phyloP scores from a whole-genome alignment of 2,888 invertebrate genomes.

The Nymphalis c-album region DNA sequence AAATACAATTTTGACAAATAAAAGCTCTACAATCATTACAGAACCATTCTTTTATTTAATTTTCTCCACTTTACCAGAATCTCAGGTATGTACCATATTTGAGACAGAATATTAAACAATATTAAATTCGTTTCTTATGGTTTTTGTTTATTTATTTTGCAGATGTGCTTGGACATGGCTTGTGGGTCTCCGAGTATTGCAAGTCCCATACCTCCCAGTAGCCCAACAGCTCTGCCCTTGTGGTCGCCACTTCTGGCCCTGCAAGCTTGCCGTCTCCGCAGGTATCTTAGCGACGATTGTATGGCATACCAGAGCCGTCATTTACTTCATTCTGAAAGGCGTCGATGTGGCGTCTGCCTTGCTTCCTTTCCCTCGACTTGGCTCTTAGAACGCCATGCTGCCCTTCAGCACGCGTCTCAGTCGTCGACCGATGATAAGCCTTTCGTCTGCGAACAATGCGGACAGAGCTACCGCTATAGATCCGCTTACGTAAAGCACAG shows the following conservation, averaged over 20 bases:
- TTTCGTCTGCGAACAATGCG: slow-evolving; percentile 95
- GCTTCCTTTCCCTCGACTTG: slow-evolving; percentile 94
- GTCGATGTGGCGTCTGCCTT: slow-evolving; percentile 90
- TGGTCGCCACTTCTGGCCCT: slow-evolving; percentile 76
- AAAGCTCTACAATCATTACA: slow-evolving; percentile 85
- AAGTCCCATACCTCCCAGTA: slow-evolving; percentile 63
- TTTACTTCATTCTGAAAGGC: slow-evolving; percentile 66
- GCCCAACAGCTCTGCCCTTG: slow-evolving; percentile 66
- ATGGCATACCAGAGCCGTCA: slow-evolving; percentile 71
- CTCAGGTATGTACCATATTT: slow-evolving; percentile 46
- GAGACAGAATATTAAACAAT: neutral
- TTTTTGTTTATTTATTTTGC: slow-evolving; percentile 43
- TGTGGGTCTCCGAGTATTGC: slow-evolving; percentile 60
- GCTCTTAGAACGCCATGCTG: slow-evolving; percentile 92
- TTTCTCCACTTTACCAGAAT: slow-evolving; percentile 14
- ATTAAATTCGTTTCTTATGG: neutral
- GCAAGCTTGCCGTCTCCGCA: slow-evolving; percentile 74
- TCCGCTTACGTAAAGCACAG: slow-evolving; percentile 88
- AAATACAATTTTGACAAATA: slow-evolving; percentile 91
- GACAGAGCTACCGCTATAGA: slow-evolving; percentile 93
- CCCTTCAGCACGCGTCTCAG: slow-evolving; percentile 89
- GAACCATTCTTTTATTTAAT: slow-evolving; percentile 58
- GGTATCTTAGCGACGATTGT: slow-evolving; percentile 77
- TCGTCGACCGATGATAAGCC: slow-evolving; percentile 89
- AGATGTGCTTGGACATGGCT: slow-evolving; percentile 76